Base-by-base conservation (phyloP, 2,888 invertebrate species). In the Archaeoteleia sp. region DNA sequence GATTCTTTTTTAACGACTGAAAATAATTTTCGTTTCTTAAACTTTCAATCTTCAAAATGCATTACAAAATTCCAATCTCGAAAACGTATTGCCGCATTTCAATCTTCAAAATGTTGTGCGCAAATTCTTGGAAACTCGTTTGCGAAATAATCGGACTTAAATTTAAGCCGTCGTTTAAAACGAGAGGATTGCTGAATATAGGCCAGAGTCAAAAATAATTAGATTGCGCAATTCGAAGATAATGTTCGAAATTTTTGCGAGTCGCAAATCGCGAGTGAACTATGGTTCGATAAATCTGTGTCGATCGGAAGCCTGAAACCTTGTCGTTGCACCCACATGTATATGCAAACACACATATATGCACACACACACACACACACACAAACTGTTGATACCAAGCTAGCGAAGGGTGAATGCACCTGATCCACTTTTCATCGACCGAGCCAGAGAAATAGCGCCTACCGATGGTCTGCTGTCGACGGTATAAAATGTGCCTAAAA, bases 371-470 rank as follows among this genome's bases (percentile, higher is more conserved):
- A 34, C 42, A n/a, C n/a, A n/a, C n/a, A n/a, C n/a, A n/a, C n/a
- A n/a, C n/a, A n/a, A n/a, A n/a, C n/a, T n/a, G n/a, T n/a, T n/a
- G n/a, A 20, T 5, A 20, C 20, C 3, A 20, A 20, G 9, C 12
- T 40, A 9, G 48, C 43, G 15, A 45, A 46, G 61, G 67, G 67
- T 67, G 61, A 67, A 62, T 45, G 67, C 67, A 67, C 67, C 57
- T 51, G 67, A 61, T 67, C 57, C 57, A 62, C 57, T 61, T 67
- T 57, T 67, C 61, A 62, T 67, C 61, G 67, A 67, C 61, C 67
- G 60, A 48, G 45, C 54, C 55, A 55, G 20, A 2, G 20, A 54
- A 43, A 30, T 54, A 32, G 34, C 46, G 29, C 35, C 46, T n/a
- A 43, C 43, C 43, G 39, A 1, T 57, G 39, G 45, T 30, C 42